These are phyloP conservation scores for Xiphophorus couchianus DNA, from an alignment of 2,113 vertebrate species.

Conservation along the genomic window DNA sequence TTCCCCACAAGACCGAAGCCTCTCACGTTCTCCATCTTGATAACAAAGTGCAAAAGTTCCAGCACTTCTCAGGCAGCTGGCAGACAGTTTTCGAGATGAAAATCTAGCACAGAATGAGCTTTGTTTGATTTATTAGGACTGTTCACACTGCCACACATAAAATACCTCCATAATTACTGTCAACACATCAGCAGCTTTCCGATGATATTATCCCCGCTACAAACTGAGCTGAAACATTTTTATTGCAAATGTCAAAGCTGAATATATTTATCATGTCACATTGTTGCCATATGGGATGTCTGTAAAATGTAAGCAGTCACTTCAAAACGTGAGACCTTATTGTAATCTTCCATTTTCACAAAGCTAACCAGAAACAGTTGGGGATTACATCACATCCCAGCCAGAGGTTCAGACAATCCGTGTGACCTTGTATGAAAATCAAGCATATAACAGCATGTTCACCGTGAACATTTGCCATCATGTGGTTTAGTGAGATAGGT, in stretches of 20 bases:
- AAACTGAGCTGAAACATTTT: constrained; percentile 28
- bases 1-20: constrained; percentile 20
- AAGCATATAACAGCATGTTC: background rate
- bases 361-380: background rate
- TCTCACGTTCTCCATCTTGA: constrained; percentile 45
- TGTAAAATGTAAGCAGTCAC: constrained; percentile 31
- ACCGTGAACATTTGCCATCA: background rate
- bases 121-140: constrained; percentile 27
- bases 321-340: background rate
- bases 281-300: constrained; percentile 26
- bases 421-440: background rate
- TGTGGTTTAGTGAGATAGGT: background rate
- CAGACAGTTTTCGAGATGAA: constrained; percentile 4
- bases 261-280: constrained; percentile 27
- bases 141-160: constrained; percentile 25
- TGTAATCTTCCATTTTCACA: background rate
- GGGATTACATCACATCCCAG: background rate
- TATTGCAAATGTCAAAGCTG: constrained; percentile 24
- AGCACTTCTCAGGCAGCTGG: constrained; percentile 11
- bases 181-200: constrained; percentile 47
- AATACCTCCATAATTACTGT: constrained; percentile 51
- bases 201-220: constrained; percentile 45
- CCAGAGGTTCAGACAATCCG: background rate
- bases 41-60: constrained; percentile 35
- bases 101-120: constrained; percentile 15